phyloP scores from a whole-genome alignment of 2,888 invertebrate species.

The Lasioglossum marginatum region DNA sequence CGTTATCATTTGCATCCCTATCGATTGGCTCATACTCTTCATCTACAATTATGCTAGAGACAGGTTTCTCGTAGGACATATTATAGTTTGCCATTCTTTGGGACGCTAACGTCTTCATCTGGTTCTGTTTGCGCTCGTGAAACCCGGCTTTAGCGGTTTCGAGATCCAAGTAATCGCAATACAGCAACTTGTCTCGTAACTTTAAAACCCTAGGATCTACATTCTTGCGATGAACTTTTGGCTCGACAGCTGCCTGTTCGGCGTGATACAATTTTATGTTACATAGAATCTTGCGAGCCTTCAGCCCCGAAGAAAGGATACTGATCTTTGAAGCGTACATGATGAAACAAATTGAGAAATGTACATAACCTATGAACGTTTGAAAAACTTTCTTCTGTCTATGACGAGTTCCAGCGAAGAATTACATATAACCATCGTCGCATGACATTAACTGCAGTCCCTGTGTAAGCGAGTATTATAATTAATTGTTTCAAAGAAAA shows the following conservation, averaged over 20 bases:
- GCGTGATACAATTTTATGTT: neutral
- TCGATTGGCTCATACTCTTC: neutral
- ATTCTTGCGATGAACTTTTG: neutral
- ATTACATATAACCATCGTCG: neutral
- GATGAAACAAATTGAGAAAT: neutral
- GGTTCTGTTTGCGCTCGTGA: constrained; percentile 37
- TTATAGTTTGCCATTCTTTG: constrained; percentile 47
- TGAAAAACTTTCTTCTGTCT: neutral
- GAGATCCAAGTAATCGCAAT: constrained; percentile 82
- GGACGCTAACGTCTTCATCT: fast-evolving
- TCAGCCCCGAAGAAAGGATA: neutral
- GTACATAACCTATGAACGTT: neutral
- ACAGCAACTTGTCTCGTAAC: constrained; percentile 81
- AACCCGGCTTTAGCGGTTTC: constrained; percentile 73
- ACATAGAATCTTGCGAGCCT: no score
- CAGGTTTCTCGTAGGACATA: constrained; percentile 75
- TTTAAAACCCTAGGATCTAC: constrained; percentile 71
- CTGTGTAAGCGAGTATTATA: neutral
- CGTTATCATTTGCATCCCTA: neutral
- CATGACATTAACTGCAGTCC: neutral
- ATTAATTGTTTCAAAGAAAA: neutral
- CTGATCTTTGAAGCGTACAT: neutral
- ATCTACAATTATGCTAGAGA: constrained; percentile 86
- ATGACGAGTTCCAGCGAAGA: neutral
- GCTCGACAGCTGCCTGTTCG: neutral